Evolutionary conservation across 2,113 vertebrate genomes (phyloP).

Genomic region (Ahaetulla prasina): DNA sequence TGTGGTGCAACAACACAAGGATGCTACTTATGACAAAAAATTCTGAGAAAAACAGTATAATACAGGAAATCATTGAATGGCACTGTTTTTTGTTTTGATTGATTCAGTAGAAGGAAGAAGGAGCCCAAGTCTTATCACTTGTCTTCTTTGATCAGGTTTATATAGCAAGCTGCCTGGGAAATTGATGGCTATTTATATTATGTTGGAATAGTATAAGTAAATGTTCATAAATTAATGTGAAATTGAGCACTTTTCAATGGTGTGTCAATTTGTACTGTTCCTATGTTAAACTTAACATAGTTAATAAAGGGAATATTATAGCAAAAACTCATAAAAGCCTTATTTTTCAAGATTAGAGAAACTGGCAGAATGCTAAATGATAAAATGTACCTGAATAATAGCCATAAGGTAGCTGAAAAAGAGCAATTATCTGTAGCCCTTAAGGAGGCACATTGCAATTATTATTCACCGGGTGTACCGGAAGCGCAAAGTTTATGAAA

Average conservation of each 20-base stretch:
- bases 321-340: background rate
- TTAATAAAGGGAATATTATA: slow-evolving; percentile 5
- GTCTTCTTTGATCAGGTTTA: background rate
- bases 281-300: background rate
- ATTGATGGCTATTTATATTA: background rate
- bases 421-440: slow-evolving; percentile 20
- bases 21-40: background rate
- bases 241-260: background rate
- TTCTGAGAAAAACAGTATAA: background rate
- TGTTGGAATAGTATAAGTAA: background rate
- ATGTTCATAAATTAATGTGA: background rate
- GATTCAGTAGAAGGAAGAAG: background rate
- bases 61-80: background rate
- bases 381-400: slow-evolving; percentile 30
- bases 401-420: slow-evolving; percentile 12
- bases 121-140: background rate
- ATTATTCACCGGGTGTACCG: slow-evolving; percentile 32
- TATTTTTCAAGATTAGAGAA: background rate
- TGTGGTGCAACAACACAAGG: background rate
- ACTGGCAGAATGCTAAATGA: slow-evolving; percentile 10
- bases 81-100: background rate
- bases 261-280: background rate
- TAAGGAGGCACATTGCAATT: slow-evolving; percentile 34
- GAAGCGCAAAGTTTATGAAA: slow-evolving; percentile 30
- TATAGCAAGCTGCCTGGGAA: background rate